Evolutionary conservation across 2,888 invertebrate species (phyloP), one percentile per base, ranked within the genome.

Genomic region (Pristionchus fissidentatus): DNA sequence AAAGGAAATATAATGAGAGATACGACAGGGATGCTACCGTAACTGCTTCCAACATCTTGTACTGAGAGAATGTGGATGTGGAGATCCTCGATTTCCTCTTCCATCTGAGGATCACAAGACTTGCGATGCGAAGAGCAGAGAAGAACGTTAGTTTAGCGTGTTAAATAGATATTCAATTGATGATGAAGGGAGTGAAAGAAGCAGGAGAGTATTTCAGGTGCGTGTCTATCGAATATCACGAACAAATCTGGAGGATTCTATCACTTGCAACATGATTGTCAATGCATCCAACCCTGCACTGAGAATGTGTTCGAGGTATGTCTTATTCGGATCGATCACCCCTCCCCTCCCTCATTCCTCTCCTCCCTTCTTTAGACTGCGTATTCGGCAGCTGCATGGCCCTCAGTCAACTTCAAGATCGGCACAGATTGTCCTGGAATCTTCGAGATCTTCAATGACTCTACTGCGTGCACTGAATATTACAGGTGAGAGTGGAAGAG

Each of bases 341-440:
- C n/a, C n/a, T n/a, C n/a, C n/a, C n/a, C 29, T n/a, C 29, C 73
- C n/a, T 26, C 41, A 3, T 73, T 73, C 38, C 73, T n/a, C 43
- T 26, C 29, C 26, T n/a, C n/a, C 43, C 4, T 49, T n/a, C 52
- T 10, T 22, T 79, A 79, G 84, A 91, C 92, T 5, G 90, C 92
- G 0, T 92, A 92, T 80, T 92, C 92, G 5, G 92, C 92, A 29
- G 91, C 92, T 3, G 91, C 92, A 3, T 92, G 92, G 92, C 92
- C 92, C 3, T 90, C 90, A 29, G 83, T 87, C 10, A 92, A 92
- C 70, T 92, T 92, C 86, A 90, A 90, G 77, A 89, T 91, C 66
- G 88, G 89, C 70, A 85, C 85, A 8, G 92, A 90, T 77, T 91
- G 91, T 86, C 89, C 90, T 13, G 88, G 88, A 10, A 90, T 90